Evolutionary conservation across 2,888 invertebrate species (phyloP).

Genomic region (Xylocampa areola): DNA sequence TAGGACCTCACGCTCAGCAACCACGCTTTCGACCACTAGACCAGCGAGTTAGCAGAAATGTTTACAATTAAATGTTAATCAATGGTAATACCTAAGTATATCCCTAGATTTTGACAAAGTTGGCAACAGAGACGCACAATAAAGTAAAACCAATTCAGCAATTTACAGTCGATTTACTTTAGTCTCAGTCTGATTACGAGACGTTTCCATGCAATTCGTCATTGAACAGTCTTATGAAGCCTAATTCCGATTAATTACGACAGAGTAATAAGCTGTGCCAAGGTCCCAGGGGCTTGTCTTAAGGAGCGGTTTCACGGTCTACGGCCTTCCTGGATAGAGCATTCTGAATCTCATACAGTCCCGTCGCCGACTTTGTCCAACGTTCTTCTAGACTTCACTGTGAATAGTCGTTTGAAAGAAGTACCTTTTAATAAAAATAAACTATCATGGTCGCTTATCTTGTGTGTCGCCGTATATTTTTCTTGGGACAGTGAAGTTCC

Average conservation of each 20-base stretch:
- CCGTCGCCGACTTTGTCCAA: slow-evolving; percentile 74
- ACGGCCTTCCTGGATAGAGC: slow-evolving; percentile 66
- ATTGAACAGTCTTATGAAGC: slow-evolving; percentile 64
- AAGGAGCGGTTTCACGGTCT: slow-evolving; percentile 80
- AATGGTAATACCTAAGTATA: no score
- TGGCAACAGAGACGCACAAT: slow-evolving; percentile 16
- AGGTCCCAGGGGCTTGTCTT: slow-evolving; percentile 79
- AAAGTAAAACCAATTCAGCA: slow-evolving; percentile 18
- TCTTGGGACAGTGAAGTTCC: slow-evolving; percentile 24
- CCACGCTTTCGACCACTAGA: no score
- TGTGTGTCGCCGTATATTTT: slow-evolving; percentile 16
- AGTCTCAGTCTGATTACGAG: slow-evolving; percentile 57
- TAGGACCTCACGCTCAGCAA: no score
- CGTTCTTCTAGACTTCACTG: slow-evolving; percentile 73
- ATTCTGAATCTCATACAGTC: slow-evolving; percentile 74
- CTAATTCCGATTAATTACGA: slow-evolving; percentile 70
- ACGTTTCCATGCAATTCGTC: slow-evolving; percentile 54
- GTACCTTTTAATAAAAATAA: slow-evolving; percentile 12
- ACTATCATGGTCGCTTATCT: slow-evolving; percentile 9
- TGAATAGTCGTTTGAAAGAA: slow-evolving; percentile 65
- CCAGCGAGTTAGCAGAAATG: no score
- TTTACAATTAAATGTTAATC: no score
- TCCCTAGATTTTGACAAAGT: background rate
- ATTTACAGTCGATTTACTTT: slow-evolving; percentile 47
- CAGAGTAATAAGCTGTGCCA: slow-evolving; percentile 74